A percentile compares a stretch with the other conserved stretches of the same genome.
Evolutionary conservation across 2,888 invertebrate species (phyloP).

Genomic region (Dinocampus coccinellae): DNA sequence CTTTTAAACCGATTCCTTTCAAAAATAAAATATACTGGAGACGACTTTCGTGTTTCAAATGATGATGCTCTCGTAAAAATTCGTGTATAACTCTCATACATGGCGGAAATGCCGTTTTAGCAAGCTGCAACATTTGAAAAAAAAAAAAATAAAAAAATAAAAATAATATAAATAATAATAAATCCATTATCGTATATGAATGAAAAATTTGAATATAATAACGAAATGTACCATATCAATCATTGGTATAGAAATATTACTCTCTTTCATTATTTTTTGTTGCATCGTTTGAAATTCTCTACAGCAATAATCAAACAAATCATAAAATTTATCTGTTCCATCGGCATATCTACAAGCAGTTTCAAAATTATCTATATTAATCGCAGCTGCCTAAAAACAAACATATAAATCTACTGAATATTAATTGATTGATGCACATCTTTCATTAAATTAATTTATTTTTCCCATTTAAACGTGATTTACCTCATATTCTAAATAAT

Average conservation of each 20-base stretch:
- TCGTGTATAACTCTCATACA: conserved; percentile 18
- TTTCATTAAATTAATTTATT: not conserved
- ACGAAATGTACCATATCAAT: not conserved
- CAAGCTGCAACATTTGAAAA: not conserved
- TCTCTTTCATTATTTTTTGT: not conserved
- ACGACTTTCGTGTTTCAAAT: conserved; percentile 22
- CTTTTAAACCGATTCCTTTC: conserved; percentile 11
- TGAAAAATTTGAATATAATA: not conserved
- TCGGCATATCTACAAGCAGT: not conserved
- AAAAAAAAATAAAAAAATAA: no score
- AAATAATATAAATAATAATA: not conserved
- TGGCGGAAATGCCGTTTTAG: conserved; percentile 9
- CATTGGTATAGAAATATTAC: not conserved
- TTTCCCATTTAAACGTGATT: not conserved
- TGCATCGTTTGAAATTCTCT: not conserved
- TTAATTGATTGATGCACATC: not conserved
- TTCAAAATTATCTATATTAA: not conserved
- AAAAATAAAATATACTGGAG: conserved; percentile 14
- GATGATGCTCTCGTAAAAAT: conserved; percentile 6
- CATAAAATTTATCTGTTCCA: not conserved
- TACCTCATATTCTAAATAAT: not conserved
- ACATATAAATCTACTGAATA: not conserved
- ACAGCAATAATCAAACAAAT: not conserved
- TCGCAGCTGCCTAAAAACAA: not conserved
- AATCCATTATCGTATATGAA: not conserved